phyloP scores from a whole-genome alignment of 2,113 vertebrate species.

The Dromas ardeola region DNA sequence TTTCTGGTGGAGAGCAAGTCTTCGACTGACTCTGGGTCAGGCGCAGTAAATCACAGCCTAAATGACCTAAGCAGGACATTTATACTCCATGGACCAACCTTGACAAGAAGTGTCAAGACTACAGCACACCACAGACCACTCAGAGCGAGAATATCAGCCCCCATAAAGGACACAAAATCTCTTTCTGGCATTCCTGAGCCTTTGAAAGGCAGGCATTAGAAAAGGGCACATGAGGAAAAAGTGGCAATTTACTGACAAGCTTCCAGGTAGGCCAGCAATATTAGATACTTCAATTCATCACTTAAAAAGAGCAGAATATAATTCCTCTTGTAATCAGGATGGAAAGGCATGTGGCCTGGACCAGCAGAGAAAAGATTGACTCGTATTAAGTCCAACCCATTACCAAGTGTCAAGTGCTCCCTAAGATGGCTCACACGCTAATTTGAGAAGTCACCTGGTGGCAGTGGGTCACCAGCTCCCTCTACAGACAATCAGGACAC shows the following conservation, averaged over 20 bases:
- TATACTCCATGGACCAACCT: neutral
- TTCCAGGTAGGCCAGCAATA: slow-evolving; percentile 5
- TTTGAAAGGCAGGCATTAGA: neutral
- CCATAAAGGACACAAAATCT: neutral
- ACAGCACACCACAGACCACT: neutral
- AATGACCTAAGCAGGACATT: neutral
- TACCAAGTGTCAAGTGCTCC: slow-evolving; percentile 49
- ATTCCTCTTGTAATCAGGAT: slow-evolving; percentile 2
- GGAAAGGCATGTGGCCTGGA: neutral
- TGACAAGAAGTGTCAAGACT: neutral
- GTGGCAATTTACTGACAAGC: slow-evolving; percentile 6
- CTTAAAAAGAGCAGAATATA: neutral
- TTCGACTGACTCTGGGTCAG: neutral
- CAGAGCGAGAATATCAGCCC: neutral
- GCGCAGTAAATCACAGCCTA: neutral
- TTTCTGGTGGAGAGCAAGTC: neutral
- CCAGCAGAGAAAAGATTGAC: slow-evolving; percentile 20
- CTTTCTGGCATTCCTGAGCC: neutral
- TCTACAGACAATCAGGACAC: slow-evolving; percentile 58
- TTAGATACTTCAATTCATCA: neutral
- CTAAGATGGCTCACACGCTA: slow-evolving; percentile 40
- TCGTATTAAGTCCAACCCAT: slow-evolving; percentile 24
- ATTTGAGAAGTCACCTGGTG: slow-evolving; percentile 60
- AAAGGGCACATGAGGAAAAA: neutral
- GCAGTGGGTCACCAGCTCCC: slow-evolving; percentile 66